These are phyloP conservation scores for Drosophila fulvimacula DNA, from an alignment of 2,888 invertebrate genomes.

Conservation along the genomic window DNA sequence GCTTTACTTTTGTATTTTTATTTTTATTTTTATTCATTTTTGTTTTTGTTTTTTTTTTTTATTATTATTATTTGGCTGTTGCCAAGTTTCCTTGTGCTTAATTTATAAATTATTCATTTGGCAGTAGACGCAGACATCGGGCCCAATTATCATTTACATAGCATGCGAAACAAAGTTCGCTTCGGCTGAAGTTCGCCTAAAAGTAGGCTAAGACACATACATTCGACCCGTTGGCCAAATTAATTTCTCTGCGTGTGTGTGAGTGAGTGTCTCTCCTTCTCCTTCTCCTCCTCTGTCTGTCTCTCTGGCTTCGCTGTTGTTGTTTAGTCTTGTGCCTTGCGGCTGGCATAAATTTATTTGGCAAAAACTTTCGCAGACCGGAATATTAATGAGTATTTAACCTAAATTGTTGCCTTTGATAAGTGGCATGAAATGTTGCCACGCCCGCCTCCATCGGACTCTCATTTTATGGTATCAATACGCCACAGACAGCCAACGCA, in stretches of 20 bases:
- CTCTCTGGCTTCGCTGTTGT: conserved; percentile 24
- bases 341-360: conserved; percentile 79
- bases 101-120: conserved; percentile 83
- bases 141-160: conserved; percentile 81
- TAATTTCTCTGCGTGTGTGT: conserved; percentile 55
- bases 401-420: conserved; percentile 81
- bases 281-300: not conserved
- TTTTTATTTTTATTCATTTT: conserved; percentile 2
- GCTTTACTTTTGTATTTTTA: conserved; percentile 36
- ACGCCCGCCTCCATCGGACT: conserved; percentile 3
- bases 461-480: conserved; percentile 65
- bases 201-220: conserved; percentile 60
- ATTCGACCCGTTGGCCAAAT: conserved; percentile 54
- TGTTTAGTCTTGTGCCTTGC: conserved; percentile 64
- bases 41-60: not conserved
- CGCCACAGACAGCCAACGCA: conserved; percentile 54
- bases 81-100: conserved; percentile 52
- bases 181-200: conserved; percentile 27
- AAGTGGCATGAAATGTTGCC: conserved; percentile 75
- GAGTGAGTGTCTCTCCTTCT: conserved; percentile 10
- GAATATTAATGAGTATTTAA: conserved; percentile 82
- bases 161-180: conserved; percentile 36
- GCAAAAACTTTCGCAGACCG: conserved; percentile 81
- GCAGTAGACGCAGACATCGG: conserved; percentile 65
- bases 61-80: conserved; percentile 4